Evolutionary conservation across 1,140 invertebrate genomes (phyloP).

Genomic region (Nixonia krombeini): DNA sequence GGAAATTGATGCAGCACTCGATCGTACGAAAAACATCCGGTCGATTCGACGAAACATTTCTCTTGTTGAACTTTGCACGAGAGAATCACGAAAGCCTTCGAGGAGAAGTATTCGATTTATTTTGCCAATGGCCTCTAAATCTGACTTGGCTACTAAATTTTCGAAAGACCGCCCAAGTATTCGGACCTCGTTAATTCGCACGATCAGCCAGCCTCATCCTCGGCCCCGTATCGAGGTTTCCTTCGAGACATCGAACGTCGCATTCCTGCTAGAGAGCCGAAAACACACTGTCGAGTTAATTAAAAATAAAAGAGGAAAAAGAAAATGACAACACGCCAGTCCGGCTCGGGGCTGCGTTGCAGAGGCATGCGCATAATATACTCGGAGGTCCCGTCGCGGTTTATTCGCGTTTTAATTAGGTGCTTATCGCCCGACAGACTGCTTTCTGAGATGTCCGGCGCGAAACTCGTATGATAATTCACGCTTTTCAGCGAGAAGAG

Average conservation of each 20-base stretch:
- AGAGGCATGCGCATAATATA: conserved; percentile 32
- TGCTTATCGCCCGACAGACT: conserved; percentile 36
- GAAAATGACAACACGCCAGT: conserved; percentile 28
- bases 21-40: too few relatives aligned
- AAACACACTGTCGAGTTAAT: conserved; percentile 46
- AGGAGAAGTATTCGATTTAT: conserved; percentile 49
- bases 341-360: conserved; percentile 8
- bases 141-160: conserved; percentile 53
- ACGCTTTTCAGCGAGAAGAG: conserved; percentile 26
- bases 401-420: conserved; percentile 49
- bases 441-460: conserved; percentile 34
- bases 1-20: too few relatives aligned
- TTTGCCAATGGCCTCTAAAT: conserved; percentile 51
- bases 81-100: conserved; percentile 40
- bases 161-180: conserved; percentile 56
- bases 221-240: conserved; percentile 42
- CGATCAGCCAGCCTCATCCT: conserved; percentile 53
- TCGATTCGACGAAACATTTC: conserved; percentile 33
- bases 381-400: conserved; percentile 30
- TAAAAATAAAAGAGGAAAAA: conserved; percentile 41
- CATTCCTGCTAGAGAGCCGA: conserved; percentile 49
- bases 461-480: conserved; percentile 39
- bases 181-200: conserved; percentile 64
- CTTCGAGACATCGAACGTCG: conserved; percentile 47
- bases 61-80: conserved; percentile 36